Conservation (phyloP, 23 tunicate genomes). For the Corella eumyota region DNA sequence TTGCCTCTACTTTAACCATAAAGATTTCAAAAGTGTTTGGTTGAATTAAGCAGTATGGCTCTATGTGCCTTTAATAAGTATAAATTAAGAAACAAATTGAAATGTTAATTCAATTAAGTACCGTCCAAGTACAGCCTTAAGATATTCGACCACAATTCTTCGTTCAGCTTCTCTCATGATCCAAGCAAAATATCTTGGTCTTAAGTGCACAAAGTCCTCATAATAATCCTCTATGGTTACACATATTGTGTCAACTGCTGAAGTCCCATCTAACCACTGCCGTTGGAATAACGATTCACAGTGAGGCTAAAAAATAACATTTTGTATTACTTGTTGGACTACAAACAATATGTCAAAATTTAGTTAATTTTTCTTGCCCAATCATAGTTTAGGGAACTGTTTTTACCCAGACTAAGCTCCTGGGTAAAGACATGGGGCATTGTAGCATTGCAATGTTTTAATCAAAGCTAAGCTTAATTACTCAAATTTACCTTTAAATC, state of each 20-base stretch:
- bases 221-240: constrained; percentile 92
- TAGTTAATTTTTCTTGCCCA: too few relatives aligned
- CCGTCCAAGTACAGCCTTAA: constrained; percentile 62
- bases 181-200: constrained; percentile 69
- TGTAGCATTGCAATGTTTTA: too few relatives aligned
- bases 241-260: constrained; percentile 73
- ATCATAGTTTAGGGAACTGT: too few relatives aligned
- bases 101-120: too few relatives aligned
- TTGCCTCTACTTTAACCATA: neutral
- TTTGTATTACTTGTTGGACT: too few relatives aligned
- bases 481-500: constrained; percentile 89
- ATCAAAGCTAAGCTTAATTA: too few relatives aligned
- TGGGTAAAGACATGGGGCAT: too few relatives aligned
- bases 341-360: too few relatives aligned
- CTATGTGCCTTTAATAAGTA: too few relatives aligned
- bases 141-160: constrained; percentile 63
- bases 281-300: constrained; percentile 37
- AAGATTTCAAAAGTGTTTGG: neutral
- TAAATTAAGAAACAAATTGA: too few relatives aligned
- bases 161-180: constrained; percentile 82
- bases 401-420: too few relatives aligned
- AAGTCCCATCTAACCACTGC: constrained; percentile 50
- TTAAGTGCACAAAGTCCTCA: constrained; percentile 66
- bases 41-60: too few relatives aligned
- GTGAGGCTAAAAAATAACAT: constrained; percentile 69